phyloP scores from a whole-genome alignment of 2,113 vertebrate species.

The Pholis gunnellus region DNA sequence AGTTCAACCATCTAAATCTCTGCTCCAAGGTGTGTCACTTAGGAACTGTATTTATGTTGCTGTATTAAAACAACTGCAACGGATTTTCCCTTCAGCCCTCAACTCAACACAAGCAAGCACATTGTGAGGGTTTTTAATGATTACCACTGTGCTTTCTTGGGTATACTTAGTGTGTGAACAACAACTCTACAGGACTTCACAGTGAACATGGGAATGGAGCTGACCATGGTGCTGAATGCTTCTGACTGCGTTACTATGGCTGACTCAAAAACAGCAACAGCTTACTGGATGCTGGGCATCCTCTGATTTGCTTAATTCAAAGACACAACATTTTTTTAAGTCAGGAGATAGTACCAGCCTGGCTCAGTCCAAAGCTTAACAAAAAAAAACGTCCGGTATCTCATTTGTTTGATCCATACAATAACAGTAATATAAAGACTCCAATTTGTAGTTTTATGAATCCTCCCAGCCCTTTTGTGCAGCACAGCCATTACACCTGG shows the following conservation, averaged over 20 bases:
- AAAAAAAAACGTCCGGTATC: background rate
- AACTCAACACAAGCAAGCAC: background rate
- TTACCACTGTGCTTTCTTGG: background rate
- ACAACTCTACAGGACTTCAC: background rate
- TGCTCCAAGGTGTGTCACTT: background rate
- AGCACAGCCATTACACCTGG: background rate
- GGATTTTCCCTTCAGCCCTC: background rate
- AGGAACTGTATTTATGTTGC: constrained; percentile 7
- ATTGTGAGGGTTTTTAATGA: background rate
- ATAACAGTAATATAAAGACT: background rate
- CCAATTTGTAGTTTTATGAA: background rate
- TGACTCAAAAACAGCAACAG: background rate
- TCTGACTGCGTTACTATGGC: background rate
- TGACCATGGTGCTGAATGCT: constrained; percentile 40
- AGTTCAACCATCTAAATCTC: background rate
- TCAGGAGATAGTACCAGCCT: background rate
- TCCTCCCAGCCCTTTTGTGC: background rate
- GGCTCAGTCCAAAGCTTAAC: too few species aligned
- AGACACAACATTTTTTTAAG: background rate
- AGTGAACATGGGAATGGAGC: background rate
- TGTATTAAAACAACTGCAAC: background rate
- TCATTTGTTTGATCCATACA: background rate
- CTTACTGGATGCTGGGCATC: background rate
- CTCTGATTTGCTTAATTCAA: background rate
- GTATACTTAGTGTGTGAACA: background rate